These are phyloP conservation scores for Chlorodrepanis virens DNA, from an alignment of 2,113 vertebrate genomes.

Conservation along the genomic window DNA sequence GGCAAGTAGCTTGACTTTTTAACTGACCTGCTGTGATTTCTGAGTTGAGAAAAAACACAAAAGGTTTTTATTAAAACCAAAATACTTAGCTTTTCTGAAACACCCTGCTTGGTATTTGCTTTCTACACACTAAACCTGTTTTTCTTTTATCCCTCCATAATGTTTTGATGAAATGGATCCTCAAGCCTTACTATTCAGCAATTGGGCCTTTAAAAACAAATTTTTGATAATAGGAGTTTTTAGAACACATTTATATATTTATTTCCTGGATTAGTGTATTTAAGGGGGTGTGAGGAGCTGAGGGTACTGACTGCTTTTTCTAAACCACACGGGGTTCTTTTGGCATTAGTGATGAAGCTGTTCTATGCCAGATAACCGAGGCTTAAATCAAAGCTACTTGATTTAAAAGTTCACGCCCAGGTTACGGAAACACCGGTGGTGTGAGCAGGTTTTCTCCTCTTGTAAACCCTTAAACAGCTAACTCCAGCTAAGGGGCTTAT, in stretches of 20 bases:
- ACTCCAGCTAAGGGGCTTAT: background rate
- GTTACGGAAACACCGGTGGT: background rate
- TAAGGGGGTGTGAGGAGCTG: background rate
- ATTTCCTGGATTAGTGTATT: conserved; percentile 28
- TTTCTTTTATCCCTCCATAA: conserved; percentile 24
- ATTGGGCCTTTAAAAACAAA: background rate
- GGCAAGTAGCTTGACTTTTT: background rate
- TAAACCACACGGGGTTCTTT: background rate
- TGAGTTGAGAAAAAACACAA: background rate
- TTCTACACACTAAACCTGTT: background rate
- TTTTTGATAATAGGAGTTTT: background rate
- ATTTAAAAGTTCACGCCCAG: conserved; percentile 21
- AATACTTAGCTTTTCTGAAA: background rate
- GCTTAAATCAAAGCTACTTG: conserved; percentile 1
- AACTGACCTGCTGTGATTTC: background rate
- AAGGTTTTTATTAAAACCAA: background rate
- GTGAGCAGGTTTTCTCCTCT: background rate
- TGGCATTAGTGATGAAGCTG: background rate
- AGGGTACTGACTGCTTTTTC: background rate
- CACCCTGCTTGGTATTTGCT: background rate
- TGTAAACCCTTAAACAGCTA: background rate
- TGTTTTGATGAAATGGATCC: background rate
- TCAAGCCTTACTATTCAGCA: background rate
- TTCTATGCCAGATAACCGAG: background rate
- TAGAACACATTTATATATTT: conserved; percentile 29